Conservation (phyloP, 1,140 invertebrate genomes). For the Akabosia matsudoensis region DNA sequence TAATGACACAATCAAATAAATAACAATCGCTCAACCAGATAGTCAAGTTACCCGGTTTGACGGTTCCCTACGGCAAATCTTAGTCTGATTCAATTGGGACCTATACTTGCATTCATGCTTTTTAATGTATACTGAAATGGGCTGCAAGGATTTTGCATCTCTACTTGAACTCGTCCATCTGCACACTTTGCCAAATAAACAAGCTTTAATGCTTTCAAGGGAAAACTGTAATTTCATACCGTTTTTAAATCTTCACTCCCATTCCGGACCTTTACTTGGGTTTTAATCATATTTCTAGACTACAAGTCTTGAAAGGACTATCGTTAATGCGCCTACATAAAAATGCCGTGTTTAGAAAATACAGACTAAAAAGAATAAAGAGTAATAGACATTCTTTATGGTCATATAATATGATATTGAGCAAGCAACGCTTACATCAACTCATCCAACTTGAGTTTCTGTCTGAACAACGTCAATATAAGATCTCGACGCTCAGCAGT, state of each 20-base stretch:
- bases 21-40: not conserved
- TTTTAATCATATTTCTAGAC: not conserved
- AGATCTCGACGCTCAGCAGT: not conserved
- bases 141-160: not conserved
- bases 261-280: not conserved
- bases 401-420: not conserved
- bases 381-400: not conserved
- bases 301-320: too few species aligned
- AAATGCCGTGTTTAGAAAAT: too few species aligned
- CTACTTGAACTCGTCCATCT: not conserved
- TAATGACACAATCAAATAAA: constrained; percentile 24
- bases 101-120: not conserved
- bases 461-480: not conserved
- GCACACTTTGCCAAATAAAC: not conserved
- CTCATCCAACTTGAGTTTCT: not conserved
- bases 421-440: not conserved
- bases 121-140: not conserved
- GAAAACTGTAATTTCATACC: not conserved
- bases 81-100: not conserved
- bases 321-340: too few species aligned
- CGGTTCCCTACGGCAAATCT: constrained; percentile 1
- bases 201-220: not conserved
- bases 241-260: not conserved
- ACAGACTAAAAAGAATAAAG: too few species aligned
- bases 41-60: not conserved